Conservation (phyloP, 2,888 invertebrate genomes). For the Meteorus colon region DNA sequence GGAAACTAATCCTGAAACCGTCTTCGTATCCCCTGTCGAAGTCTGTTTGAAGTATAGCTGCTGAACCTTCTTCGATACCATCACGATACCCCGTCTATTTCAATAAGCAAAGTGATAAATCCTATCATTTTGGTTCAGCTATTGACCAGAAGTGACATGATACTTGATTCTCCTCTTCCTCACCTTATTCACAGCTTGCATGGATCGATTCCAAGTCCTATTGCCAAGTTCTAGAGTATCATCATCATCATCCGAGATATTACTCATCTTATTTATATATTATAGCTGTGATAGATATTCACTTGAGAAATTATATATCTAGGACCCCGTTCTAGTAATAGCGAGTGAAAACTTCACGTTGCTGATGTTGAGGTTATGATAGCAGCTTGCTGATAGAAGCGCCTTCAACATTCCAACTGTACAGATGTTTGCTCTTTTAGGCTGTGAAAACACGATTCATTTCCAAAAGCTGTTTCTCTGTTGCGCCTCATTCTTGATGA, state of each 20-base stretch:
- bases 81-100: conserved; percentile 80
- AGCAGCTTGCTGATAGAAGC: too few species aligned
- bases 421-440: too few species aligned
- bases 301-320: too few species aligned
- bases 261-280: conserved; percentile 48
- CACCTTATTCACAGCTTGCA: conserved; percentile 61
- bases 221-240: conserved; percentile 61
- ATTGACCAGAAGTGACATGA: not conserved
- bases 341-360: too few species aligned
- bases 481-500: too few species aligned
- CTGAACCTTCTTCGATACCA: conserved; percentile 80
- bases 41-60: conserved; percentile 79
- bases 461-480: too few species aligned
- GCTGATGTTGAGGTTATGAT: too few species aligned
- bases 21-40: conserved; percentile 82
- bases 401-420: too few species aligned
- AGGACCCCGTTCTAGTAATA: too few species aligned
- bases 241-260: conserved; percentile 50
- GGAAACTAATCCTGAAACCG: conserved; percentile 79
- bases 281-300: too few species aligned
- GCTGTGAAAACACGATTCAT: too few species aligned
- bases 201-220: conserved; percentile 63
- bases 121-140: not conserved
- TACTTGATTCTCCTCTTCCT: conserved; percentile 20
- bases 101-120: conserved; percentile 41